A percentile compares a stretch with the other conserved stretches of the same genome.
phyloP scores from a whole-genome alignment of 2,797 vertebrate genomes.

The Bucorvus abyssinicus region DNA sequence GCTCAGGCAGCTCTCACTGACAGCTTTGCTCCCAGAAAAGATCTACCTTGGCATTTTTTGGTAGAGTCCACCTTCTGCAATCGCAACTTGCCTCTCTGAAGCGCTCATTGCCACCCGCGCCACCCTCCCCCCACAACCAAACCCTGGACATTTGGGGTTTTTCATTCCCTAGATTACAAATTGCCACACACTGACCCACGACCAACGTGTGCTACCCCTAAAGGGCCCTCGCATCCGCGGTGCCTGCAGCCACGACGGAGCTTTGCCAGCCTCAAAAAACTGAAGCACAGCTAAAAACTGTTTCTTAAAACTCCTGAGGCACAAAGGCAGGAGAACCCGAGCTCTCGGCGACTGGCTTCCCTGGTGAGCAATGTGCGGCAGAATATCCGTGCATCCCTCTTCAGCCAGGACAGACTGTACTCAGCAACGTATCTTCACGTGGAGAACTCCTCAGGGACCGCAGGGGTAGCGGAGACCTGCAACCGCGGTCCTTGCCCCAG shows the following conservation, averaged over 20 bases:
- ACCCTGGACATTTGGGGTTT: background rate
- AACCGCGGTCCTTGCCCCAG: background rate
- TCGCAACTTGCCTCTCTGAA: background rate
- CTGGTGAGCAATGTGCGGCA: rapidly evolving
- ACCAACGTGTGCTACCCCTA: background rate
- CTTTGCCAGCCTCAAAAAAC: background rate
- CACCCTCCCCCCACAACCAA: rapidly evolving
- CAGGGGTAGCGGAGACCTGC: background rate
- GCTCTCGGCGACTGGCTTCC: background rate
- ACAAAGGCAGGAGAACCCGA: background rate
- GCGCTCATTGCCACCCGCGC: background rate
- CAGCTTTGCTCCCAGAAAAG: background rate
- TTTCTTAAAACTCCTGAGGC: background rate
- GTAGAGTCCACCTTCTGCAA: background rate
- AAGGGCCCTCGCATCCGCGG: background rate
- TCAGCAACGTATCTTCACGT: background rate
- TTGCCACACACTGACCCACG: background rate
- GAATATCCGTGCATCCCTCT: background rate
- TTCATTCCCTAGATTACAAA: background rate
- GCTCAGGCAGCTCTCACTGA: rapidly evolving
- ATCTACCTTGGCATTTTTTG: background rate
- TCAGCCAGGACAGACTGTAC: background rate
- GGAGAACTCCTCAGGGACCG: background rate
- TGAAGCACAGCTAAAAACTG: background rate
- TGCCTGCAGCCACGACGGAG: background rate